Base-by-base conservation (phyloP, 2,888 invertebrate species). In the Pristionchus entomophagus region DNA sequence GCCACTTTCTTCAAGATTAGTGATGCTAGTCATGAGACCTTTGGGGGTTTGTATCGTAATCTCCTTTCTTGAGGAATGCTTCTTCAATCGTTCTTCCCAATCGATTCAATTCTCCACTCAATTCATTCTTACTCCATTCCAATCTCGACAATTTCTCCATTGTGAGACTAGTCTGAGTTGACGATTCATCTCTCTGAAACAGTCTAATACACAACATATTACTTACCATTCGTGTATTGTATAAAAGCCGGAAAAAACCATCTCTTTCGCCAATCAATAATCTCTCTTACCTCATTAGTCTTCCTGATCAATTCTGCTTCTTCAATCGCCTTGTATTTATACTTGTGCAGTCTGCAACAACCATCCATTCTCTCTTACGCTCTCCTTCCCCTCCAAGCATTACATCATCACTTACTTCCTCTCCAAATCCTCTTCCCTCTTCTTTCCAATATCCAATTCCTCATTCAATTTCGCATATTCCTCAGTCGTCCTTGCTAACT, bases 111-210 rank as follows among this genome's bases (percentile, higher is more conserved):
- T 22, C 65, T 4, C 10, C 29, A 29, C 29, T 65, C 35, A 65
- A 19, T 17, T 65, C 32, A 10, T 65, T 65, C 12, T 65, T 14
- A 35, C 35, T 65, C 65, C 65, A 65, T 65, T 65, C 65, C 65
- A 65, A 32, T 65, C 65, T 65, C 32, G 65, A 32, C 32, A 65
- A 14, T 35, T 35, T 65, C 35, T 65, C 65, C 65, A 65, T 65
- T 6, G 65, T 65, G 22, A 65, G 19, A 35, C 32, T 32, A 10
- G 65, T 65, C 17, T 65, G 65, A 10, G 35, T 65, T 12, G 65
- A 65, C 6, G 32, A 35, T 32, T 35, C 32, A 35, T 65, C 65
- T 65, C 65, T 32, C 65, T 65, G 32, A 65, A 65, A n/a, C 26
- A 35, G 12, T 65, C 0, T 14, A 59, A 26, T 59, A n/a, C n/a